phyloP scores from a whole-genome alignment of 53 echinoderm and acorn worm genomes.

The Echinarachnius parma region DNA sequence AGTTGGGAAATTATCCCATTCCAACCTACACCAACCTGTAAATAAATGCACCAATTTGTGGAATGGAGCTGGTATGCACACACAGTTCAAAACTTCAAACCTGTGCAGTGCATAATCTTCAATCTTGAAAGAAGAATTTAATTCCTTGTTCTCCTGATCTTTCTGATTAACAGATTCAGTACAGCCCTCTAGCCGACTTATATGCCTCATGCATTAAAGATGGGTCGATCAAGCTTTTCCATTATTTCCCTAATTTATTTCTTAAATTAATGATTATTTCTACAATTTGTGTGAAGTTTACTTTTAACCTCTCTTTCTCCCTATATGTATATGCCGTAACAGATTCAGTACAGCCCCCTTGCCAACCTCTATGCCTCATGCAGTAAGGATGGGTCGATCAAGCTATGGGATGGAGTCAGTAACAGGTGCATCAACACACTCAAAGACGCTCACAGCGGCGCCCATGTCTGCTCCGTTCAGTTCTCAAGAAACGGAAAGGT shows the following conservation, averaged over 20 bases:
- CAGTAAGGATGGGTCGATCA: slow-evolving; percentile 85
- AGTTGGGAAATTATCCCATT: too few relatives aligned
- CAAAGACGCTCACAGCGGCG: slow-evolving; percentile 80
- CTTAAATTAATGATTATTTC: too few relatives aligned
- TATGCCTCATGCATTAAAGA: slow-evolving; percentile 73
- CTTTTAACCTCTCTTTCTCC: not conserved
- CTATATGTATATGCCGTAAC: not conserved
- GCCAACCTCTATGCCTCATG: slow-evolving; percentile 74
- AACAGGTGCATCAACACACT: slow-evolving; percentile 90
- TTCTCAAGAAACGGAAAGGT: slow-evolving; percentile 98
- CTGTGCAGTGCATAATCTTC: too few relatives aligned
- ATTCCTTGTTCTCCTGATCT: not conserved
- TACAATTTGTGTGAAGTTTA: too few relatives aligned
- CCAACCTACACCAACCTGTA: too few relatives aligned
- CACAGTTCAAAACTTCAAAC: too few relatives aligned
- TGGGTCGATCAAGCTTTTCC: slow-evolving; percentile 70
- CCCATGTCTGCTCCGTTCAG: slow-evolving; percentile 79
- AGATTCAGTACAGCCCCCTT: slow-evolving; percentile 84
- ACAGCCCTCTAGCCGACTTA: slow-evolving; percentile 58
- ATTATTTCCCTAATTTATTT: not conserved
- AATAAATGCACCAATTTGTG: too few relatives aligned
- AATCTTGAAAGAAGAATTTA: too few relatives aligned
- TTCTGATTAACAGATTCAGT: slow-evolving; percentile 59
- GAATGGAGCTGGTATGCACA: too few relatives aligned
- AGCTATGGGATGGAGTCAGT: slow-evolving; percentile 95